Base-by-base conservation (phyloP, 2,888 invertebrate genomes). In the Tinea semifulvella region DNA sequence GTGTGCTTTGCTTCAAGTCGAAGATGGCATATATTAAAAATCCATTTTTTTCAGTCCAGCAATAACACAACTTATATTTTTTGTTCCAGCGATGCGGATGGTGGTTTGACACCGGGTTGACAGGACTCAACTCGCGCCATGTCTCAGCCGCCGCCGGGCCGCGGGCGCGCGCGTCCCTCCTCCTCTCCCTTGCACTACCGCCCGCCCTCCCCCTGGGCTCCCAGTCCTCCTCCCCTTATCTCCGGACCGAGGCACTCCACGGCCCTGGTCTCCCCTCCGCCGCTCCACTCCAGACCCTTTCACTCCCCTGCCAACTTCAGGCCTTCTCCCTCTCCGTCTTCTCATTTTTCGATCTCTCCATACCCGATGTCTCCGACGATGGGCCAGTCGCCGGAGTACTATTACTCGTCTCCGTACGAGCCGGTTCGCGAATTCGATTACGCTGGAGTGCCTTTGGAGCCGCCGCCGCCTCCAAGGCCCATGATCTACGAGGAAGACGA, bases 371-470 rank as follows among this genome's bases (percentile, higher is more conserved):
- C 87, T 52, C 85, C 87, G 31, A 80, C 83, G 43, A 65, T 86
- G 60, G 86, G 85, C 31, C 84, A 83, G 50, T 84, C 85, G 52
- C 84, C 85, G 47, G 85, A 85, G 53, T 85, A 84, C 60, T 77
- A 76, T 53, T 85, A 84, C 57, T 83, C 82, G 52, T 83, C 77
- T 46, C 84, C 84, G 46, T 84, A 84, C 60, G 84, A 82, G 51
- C 69, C 76, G 59, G 67, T 81, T 46, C 85, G 85, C 50, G 88
- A 88, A 55, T 87, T 84, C 60, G 88, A 88, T 61, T 89, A 86
- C 64, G 85, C 90, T 53, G 91, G 91, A 52, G 88, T 88, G 53
- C 90, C 91, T 1, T 59, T 92, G 59, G 92, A 92, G 64, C 91
- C 90, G 51, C 88, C 83, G 54, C 91, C 92, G 54, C 92, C 90